These are phyloP conservation scores for Sapajus apella DNA, from an alignment of 2,113 vertebrate genomes.

Conservation along the genomic window DNA sequence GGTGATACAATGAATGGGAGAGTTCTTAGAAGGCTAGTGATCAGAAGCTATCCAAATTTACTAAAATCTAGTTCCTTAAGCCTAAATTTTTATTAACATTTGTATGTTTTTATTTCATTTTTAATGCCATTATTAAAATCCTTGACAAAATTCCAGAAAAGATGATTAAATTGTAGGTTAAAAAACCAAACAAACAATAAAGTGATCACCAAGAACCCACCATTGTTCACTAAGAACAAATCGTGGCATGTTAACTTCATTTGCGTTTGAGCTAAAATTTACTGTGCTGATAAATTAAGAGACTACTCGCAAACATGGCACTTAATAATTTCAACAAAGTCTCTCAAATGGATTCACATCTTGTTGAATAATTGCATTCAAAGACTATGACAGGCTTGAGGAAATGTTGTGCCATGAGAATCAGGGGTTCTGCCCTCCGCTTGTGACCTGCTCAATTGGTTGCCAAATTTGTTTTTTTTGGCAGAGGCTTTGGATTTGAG, in stretches of 20 bases:
- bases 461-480: not conserved
- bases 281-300: not conserved
- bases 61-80: not conserved
- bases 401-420: not conserved
- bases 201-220: not conserved
- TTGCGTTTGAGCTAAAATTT: not conserved
- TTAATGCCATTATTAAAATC: not conserved
- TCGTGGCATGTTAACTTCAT: not conserved
- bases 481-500: not conserved
- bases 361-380: not conserved
- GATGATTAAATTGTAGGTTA: not conserved
- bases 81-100: not conserved
- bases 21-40: not conserved
- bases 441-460: not conserved
- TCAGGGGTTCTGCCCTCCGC: not conserved
- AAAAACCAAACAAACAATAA: not conserved
- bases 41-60: not conserved
- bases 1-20: not conserved
- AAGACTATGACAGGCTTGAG: not conserved
- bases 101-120: not conserved
- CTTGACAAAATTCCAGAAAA: constrained; percentile 26
- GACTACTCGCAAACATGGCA: not conserved
- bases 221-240: not conserved
- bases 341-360: not conserved
- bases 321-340: not conserved